Evolutionary conservation across 2,797 vertebrate genomes (phyloP).

Genomic region (Hirundo rustica): DNA sequence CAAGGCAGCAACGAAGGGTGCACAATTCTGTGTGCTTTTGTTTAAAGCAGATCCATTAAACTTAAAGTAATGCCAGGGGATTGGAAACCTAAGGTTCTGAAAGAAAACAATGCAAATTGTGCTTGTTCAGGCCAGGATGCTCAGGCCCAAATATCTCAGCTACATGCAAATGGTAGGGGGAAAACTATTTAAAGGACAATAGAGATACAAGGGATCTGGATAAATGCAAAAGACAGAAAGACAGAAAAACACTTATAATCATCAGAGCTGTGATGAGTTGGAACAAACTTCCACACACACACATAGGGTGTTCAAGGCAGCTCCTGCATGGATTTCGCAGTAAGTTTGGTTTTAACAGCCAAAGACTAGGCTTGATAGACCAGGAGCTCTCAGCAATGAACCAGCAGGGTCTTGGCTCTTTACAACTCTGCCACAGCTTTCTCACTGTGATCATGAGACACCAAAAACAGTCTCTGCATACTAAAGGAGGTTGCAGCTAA

Average conservation of each 20-base stretch:
- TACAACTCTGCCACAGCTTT: background rate
- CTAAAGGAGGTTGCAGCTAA: background rate
- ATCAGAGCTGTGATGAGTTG: background rate
- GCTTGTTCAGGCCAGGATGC: background rate
- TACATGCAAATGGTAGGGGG: background rate
- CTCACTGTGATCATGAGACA: background rate
- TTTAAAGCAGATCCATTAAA: background rate
- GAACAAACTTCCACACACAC: background rate
- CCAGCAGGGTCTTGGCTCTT: background rate
- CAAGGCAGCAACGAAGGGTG: rapidly evolving
- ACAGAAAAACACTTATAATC: background rate
- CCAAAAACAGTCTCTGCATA: background rate
- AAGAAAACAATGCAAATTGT: background rate
- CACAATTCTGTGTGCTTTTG: background rate
- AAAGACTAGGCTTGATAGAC: background rate
- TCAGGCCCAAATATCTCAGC: background rate
- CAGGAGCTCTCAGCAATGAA: background rate
- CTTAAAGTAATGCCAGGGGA: background rate
- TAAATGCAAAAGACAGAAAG: background rate
- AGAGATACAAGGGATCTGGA: background rate
- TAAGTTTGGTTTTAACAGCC: background rate
- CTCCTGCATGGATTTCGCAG: background rate
- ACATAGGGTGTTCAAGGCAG: background rate
- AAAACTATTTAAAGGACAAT: background rate
- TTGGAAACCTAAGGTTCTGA: background rate